Conservation (phyloP, 2,888 invertebrate genomes). For the Acheta domesticus region DNA sequence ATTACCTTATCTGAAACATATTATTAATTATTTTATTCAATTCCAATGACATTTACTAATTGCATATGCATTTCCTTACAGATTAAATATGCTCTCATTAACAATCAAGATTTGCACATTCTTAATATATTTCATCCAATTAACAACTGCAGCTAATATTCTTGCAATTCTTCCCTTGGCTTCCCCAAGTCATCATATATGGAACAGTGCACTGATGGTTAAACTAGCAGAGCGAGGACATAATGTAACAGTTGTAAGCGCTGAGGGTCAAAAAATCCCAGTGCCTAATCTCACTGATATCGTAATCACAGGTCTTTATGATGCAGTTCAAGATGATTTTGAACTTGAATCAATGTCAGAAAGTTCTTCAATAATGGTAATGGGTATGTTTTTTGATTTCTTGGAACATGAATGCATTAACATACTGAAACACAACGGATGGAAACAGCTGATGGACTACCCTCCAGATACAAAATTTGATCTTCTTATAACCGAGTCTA, state of each 20-base stretch:
- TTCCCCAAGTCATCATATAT: constrained; percentile 30
- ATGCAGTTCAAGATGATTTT: background rate
- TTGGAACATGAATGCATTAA: background rate
- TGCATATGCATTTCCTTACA: too few species aligned
- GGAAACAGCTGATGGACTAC: constrained; percentile 12
- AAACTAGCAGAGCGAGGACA: constrained; percentile 23
- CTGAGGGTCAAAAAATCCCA: constrained; percentile 27
- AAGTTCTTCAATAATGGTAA: background rate
- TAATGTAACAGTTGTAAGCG: constrained; percentile 33
- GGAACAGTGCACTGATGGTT: constrained; percentile 23
- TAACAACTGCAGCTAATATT: constrained; percentile 23
- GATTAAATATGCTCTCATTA: too few species aligned
- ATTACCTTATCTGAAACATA: too few species aligned
- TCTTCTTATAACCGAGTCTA: constrained; percentile 29
- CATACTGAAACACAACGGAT: background rate
- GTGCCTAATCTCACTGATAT: constrained; percentile 25
- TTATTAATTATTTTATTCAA: too few species aligned
- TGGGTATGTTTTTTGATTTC: constrained; percentile 21
- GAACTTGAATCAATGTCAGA: constrained; percentile 38
- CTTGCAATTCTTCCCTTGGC: constrained; percentile 22
- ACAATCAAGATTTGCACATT: too few species aligned
- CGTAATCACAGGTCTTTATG: constrained; percentile 26
- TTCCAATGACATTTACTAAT: too few species aligned
- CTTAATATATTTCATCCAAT: background rate
- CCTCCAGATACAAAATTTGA: constrained; percentile 27